These are phyloP conservation scores for Zonitis immaculata DNA, from an alignment of 2,888 invertebrate genomes.

Conservation along the genomic window DNA sequence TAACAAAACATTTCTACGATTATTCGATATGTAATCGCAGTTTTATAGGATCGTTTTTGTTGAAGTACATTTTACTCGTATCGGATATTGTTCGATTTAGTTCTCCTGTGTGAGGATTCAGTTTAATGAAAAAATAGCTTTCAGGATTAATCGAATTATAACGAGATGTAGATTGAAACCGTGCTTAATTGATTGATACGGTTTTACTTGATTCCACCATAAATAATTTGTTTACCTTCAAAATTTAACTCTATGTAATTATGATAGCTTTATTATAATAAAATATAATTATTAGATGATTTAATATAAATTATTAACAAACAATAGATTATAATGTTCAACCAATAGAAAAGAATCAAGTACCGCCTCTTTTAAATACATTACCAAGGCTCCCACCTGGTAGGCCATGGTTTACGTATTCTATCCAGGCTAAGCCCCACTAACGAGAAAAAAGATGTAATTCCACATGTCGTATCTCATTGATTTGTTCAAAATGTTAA, in stretches of 20 bases:
- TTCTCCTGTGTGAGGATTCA: too few species aligned
- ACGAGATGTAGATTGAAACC: background rate
- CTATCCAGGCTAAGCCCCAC: constrained; percentile 9
- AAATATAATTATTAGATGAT: constrained; percentile 28
- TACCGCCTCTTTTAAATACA: constrained; percentile 22
- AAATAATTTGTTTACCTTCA: constrained; percentile 21
- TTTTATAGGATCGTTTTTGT: too few species aligned
- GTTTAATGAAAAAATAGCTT: too few species aligned
- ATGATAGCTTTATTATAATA: constrained; percentile 19
- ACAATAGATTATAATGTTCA: constrained; percentile 34
- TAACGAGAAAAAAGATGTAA: background rate
- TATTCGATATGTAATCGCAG: too few species aligned
- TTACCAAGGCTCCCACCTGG: constrained; percentile 9
- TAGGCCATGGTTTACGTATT: constrained; percentile 11
- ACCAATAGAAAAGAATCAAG: constrained; percentile 28
- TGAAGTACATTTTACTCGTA: too few species aligned
- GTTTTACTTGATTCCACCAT: constrained; percentile 13
- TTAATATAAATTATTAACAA: constrained; percentile 34
- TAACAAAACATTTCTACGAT: too few species aligned
- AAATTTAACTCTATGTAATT: constrained; percentile 26
- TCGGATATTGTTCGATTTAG: too few species aligned
- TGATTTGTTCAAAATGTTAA: too few species aligned
- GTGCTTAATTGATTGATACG: background rate
- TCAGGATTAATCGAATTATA: too few species aligned
- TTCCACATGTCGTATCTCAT: background rate